Percentiles rank a stretch among this genome's conserved stretches.
These are phyloP conservation scores for Tetrax tetrax DNA, from an alignment of 2,113 vertebrate species.

Conservation along the genomic window DNA sequence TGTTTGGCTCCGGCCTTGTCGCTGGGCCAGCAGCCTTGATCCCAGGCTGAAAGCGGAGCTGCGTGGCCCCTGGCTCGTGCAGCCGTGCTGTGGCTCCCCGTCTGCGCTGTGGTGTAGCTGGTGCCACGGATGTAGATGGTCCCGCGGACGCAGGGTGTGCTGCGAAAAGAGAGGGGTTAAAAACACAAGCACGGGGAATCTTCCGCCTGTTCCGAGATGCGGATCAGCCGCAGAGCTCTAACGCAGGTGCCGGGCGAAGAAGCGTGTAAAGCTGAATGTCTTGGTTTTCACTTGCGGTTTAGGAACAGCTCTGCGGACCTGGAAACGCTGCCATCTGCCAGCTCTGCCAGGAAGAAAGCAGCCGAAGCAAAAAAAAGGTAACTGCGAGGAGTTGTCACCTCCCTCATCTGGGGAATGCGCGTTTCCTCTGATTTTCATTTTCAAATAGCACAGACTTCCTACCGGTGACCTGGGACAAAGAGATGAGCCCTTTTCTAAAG, in stretches of 20 bases:
- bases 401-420: accelerated
- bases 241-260: accelerated
- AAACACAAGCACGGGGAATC: accelerated
- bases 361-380: constrained; percentile 81
- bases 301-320: constrained; percentile 73
- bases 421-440: accelerated
- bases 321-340: constrained; percentile 72
- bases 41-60: neutral
- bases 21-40: neutral
- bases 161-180: neutral
- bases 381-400: neutral
- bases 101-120: neutral
- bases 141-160: neutral
- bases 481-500: neutral
- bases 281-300: neutral
- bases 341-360: constrained; percentile 81
- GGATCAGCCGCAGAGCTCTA: neutral
- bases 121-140: accelerated
- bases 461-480: neutral
- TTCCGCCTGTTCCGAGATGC: accelerated
- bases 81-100: accelerated
- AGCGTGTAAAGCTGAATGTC: neutral
- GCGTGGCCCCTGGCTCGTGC: neutral
- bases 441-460: accelerated
- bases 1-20: neutral